phyloP scores from a whole-genome alignment of 2,888 invertebrate species.

The Corythucha ciliata region DNA sequence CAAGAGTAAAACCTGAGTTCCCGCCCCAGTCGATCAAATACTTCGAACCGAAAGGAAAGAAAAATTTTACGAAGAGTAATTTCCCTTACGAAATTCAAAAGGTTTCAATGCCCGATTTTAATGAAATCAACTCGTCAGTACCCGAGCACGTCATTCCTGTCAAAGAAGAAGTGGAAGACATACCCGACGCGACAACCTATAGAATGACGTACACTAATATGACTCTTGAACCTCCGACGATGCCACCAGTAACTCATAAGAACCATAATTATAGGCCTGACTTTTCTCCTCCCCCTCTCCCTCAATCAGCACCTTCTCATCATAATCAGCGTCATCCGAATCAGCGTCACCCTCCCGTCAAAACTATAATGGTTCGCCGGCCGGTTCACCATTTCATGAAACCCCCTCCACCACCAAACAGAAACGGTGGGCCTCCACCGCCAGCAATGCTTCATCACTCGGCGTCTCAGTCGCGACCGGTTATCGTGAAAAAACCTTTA shows the following conservation, averaged over 20 bases:
- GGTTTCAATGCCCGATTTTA: conserved; percentile 11
- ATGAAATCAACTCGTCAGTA: conserved; percentile 19
- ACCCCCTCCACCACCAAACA: conserved; percentile 27
- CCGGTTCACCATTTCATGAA: conserved; percentile 27
- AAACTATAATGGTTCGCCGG: conserved; percentile 26
- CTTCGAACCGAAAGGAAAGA: conserved; percentile 3
- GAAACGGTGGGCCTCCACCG: too few relatives aligned
- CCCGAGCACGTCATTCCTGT: conserved; percentile 27
- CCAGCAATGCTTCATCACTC: conserved; percentile 27
- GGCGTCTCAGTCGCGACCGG: conserved; percentile 27
- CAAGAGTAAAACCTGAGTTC: conserved; percentile 50
- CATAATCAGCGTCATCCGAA: too few relatives aligned
- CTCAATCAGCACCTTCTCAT: too few relatives aligned
- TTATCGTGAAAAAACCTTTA: conserved; percentile 32
- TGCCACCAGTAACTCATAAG: too few relatives aligned
- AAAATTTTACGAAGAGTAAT: conserved; percentile 17
- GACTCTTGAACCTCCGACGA: conserved; percentile 6
- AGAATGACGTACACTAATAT: conserved; percentile 9
- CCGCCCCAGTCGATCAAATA: conserved; percentile 24
- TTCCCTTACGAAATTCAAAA: conserved; percentile 29
- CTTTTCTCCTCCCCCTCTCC: too few relatives aligned
- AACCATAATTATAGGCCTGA: too few relatives aligned
- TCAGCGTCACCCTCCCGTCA: conserved; percentile 18
- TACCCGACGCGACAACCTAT: conserved; percentile 22
- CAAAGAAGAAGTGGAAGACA: conserved; percentile 29